phyloP scores from a whole-genome alignment of 2,113 vertebrate species.

The Trachemys scripta region DNA sequence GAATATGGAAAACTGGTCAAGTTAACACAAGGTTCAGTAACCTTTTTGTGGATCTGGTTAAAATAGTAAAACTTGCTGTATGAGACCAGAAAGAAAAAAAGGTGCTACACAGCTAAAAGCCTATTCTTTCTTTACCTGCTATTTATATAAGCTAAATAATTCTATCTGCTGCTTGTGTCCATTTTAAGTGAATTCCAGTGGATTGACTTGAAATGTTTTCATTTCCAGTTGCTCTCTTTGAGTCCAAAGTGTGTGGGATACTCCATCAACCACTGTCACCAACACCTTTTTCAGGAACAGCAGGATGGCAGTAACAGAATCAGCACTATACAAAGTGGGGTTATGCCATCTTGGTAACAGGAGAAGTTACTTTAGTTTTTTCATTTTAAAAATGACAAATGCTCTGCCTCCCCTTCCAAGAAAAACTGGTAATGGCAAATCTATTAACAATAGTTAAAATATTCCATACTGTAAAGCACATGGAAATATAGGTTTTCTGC shows the following conservation, averaged over 20 bases:
- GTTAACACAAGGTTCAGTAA: neutral
- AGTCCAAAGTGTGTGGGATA: conserved; percentile 35
- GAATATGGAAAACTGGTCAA: rapidly evolving
- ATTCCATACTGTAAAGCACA: neutral
- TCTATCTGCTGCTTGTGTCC: conserved; percentile 13
- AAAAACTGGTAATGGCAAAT: neutral
- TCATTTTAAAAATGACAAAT: neutral
- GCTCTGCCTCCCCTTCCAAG: neutral
- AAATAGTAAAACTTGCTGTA: neutral
- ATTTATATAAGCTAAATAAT: neutral
- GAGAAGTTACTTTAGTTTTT: neutral
- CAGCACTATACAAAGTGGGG: neutral
- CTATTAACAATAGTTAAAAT: neutral
- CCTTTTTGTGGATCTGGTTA: neutral
- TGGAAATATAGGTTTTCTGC: neutral
- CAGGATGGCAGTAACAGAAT: neutral
- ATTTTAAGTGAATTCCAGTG: conserved; percentile 65
- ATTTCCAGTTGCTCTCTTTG: neutral
- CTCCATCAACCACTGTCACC: conserved; percentile 4
- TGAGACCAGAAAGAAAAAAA: neutral
- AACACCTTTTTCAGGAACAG: conserved; percentile 20
- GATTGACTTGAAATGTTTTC: conserved; percentile 35
- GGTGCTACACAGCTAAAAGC: neutral
- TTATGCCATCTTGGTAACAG: too few relatives aligned
- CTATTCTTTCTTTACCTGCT: neutral